These are phyloP conservation scores for Dromococcyx pavoninus DNA, from an alignment of 2,797 vertebrate genomes.

Conservation along the genomic window DNA sequence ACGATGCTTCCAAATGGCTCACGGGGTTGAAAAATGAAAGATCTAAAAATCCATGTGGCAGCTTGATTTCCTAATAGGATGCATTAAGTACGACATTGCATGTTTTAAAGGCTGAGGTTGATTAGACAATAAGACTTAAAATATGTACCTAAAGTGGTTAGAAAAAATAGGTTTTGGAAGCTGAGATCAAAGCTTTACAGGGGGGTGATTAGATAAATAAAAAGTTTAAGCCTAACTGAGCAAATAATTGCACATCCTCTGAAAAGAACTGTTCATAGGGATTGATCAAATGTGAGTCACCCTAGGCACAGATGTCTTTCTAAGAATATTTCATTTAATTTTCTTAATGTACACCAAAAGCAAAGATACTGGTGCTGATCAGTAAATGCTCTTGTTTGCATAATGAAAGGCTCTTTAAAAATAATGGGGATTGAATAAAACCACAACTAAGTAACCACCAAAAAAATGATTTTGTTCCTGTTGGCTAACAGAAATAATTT, in stretches of 20 bases:
- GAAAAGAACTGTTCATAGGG: slow-evolving; percentile 74
- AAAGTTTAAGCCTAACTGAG: slow-evolving; percentile 83
- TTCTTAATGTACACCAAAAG: slow-evolving; percentile 73
- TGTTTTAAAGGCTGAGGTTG: slow-evolving; percentile 76
- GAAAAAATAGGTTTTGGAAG: slow-evolving; percentile 75
- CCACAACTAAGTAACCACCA: neutral
- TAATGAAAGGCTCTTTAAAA: slow-evolving; percentile 65
- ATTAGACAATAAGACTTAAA: slow-evolving; percentile 78
- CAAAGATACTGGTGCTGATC: slow-evolving; percentile 58
- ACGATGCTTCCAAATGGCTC: slow-evolving; percentile 77
- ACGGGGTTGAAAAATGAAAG: slow-evolving; percentile 71
- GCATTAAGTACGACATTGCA: slow-evolving; percentile 77
- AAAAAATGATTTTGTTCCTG: neutral
- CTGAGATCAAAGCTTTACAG: slow-evolving; percentile 81
- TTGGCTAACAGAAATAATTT: slow-evolving; percentile 61
- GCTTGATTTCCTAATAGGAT: slow-evolving; percentile 78
- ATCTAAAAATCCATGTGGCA: slow-evolving; percentile 71
- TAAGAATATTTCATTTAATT: slow-evolving; percentile 78
- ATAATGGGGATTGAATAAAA: neutral
- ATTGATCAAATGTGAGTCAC: slow-evolving; percentile 78
- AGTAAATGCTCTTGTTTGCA: slow-evolving; percentile 62
- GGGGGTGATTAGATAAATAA: slow-evolving; percentile 83
- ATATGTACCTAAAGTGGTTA: slow-evolving; percentile 76
- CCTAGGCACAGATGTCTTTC: slow-evolving; percentile 77
- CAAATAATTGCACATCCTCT: slow-evolving; percentile 84